A percentile compares a stretch with the other conserved stretches of the same genome.
phyloP scores from a whole-genome alignment of 2,113 vertebrate genomes.

The Etheostoma cragini region DNA sequence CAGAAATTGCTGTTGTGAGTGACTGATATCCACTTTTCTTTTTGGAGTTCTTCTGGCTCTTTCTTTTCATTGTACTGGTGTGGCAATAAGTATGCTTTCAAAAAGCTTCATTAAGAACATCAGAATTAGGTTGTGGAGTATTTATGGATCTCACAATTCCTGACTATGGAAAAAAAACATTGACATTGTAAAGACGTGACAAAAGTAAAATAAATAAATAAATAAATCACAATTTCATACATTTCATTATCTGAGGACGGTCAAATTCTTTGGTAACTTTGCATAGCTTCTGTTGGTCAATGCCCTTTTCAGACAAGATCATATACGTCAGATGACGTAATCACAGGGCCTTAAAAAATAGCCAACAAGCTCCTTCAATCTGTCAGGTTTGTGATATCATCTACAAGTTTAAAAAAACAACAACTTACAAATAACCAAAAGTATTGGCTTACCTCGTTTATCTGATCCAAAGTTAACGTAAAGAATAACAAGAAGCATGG shows the following conservation, averaged over 20 bases:
- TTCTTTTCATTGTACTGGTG: background rate
- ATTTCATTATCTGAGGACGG: slow-evolving; percentile 42
- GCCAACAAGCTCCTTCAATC: slow-evolving; percentile 61
- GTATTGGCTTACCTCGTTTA: slow-evolving; percentile 86
- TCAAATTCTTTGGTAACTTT: slow-evolving; percentile 57
- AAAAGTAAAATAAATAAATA: background rate
- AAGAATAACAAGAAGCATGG: slow-evolving; percentile 84
- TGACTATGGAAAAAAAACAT: slow-evolving; percentile 8
- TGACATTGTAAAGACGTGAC: slow-evolving; percentile 20
- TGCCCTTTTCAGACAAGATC: slow-evolving; percentile 70
- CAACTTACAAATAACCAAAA: slow-evolving; percentile 79
- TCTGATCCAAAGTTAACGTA: slow-evolving; percentile 87
- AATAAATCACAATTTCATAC: slow-evolving; percentile 32
- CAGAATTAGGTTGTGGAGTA: background rate
- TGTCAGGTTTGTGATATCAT: slow-evolving; percentile 43
- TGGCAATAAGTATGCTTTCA: background rate
- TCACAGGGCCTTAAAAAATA: slow-evolving; percentile 47
- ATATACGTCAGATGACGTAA: slow-evolving; percentile 34
- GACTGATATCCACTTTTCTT: slow-evolving; percentile 12
- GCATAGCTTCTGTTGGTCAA: slow-evolving; percentile 66
- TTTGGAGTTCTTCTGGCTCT: background rate
- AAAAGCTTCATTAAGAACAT: slow-evolving; percentile 47
- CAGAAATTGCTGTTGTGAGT: background rate
- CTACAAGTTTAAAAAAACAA: slow-evolving; percentile 43
- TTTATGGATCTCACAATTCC: slow-evolving; percentile 16